Percentiles rank a stretch among this genome's conserved stretches.
phyloP scores from a whole-genome alignment of 2,113 vertebrate species.

The Gopherus flavomarginatus region DNA sequence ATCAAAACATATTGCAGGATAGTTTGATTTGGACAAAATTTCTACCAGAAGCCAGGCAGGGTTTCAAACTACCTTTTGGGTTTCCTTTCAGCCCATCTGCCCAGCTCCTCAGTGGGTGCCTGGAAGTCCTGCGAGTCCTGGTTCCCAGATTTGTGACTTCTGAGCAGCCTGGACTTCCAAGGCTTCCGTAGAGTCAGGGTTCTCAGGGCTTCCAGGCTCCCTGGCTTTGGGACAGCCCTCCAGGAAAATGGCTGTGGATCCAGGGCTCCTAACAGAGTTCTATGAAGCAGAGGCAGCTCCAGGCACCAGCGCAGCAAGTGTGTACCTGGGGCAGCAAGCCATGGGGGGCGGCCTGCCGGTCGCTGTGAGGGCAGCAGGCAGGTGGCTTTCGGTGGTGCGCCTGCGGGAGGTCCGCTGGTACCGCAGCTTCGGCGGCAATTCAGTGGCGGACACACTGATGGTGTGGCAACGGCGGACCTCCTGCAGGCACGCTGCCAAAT shows the following conservation, averaged over 20 bases:
- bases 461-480: no score
- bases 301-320: no score
- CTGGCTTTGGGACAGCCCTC: neutral
- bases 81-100: neutral
- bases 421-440: no score
- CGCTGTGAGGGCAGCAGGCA: no score
- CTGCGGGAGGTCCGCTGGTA: no score
- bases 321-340: no score
- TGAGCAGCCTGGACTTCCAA: neutral
- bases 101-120: neutral
- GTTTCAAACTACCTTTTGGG: neutral
- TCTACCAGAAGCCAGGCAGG: conserved; percentile 4
- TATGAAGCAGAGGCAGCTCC: rapidly evolving
- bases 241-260: neutral
- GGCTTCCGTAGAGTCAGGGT: neutral
- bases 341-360: no score
- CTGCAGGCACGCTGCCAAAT: no score
- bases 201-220: neutral
- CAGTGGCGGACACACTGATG: no score
- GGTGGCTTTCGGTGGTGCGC: no score
- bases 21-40: neutral
- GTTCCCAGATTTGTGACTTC: neutral
- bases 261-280: neutral
- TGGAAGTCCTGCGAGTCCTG: neutral
- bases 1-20: neutral